Conservation (phyloP, 2,797 vertebrate genomes). For the Falco biarmicus region DNA sequence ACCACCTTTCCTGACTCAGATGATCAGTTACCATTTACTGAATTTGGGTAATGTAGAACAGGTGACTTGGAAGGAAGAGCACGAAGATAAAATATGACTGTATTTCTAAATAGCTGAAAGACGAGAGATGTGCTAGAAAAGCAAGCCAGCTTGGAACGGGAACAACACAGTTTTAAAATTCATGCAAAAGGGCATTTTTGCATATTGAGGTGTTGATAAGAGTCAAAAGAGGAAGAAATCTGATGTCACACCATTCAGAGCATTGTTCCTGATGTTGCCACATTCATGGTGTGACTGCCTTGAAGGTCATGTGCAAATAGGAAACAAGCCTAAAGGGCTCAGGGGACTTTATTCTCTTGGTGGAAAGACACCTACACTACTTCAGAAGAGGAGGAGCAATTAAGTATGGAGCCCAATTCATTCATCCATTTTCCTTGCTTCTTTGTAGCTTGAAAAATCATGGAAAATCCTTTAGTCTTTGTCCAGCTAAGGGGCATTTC, state of each 20-base stretch:
- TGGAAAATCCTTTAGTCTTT: not conserved
- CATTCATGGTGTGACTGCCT: not conserved
- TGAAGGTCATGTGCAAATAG: not conserved
- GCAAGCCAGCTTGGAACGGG: not conserved
- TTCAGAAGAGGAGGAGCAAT: not conserved
- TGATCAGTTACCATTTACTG: not conserved
- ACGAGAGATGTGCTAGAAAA: not conserved
- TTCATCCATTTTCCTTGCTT: not conserved
- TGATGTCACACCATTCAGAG: rapidly evolving
- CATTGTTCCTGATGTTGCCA: not conserved
- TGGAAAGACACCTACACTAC: not conserved
- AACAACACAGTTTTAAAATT: not conserved
- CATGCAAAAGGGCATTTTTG: not conserved
- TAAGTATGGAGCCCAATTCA: not conserved
- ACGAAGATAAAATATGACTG: not conserved
- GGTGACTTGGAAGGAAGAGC: not conserved
- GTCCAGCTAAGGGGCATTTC: not conserved
- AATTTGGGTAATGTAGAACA: not conserved
- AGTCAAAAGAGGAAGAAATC: slow-evolving; percentile 11
- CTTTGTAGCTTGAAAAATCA: not conserved
- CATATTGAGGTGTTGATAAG: not conserved
- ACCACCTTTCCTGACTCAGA: not conserved
- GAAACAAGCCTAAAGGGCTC: not conserved
- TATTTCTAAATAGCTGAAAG: not conserved
- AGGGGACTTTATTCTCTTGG: not conserved